Evolutionary conservation across 2,888 invertebrate species (phyloP), one percentile per base, ranked within the genome.

Genomic region (Alsophila aescularia): DNA sequence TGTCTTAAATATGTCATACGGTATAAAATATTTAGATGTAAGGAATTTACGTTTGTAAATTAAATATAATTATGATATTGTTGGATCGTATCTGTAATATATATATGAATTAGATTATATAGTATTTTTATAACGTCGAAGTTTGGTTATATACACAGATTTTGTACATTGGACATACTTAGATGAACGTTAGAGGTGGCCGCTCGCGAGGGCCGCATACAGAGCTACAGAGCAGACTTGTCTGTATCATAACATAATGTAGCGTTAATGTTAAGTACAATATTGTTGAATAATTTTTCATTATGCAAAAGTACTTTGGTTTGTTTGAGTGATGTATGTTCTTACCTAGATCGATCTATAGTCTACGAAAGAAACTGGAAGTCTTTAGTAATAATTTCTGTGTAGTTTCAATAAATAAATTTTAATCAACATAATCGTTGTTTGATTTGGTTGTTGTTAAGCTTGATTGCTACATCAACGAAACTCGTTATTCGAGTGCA

Each of bases 191-290:
- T 52, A 41, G 50, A 43, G 70, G 70, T 79, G 77, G 31, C 24
- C 36, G 37, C 34, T 40, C 14, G 24, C 5, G 2, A 58, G 64
- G 62, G 69, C 65, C 63, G 65, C 67, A 61, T 63, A 64, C 58
- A 57, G 58, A 63, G 63, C 58, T 62, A 69, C 64, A 67, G 60
- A 54, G 5, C 5, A 2, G 8, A 7, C 5, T 62, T 69, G 68
- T n/a, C 41, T 29, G 27, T 70, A 72, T 69, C 47, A 77, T 86
- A 84, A 81, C 81, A 79, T 84, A 79, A 72, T 72, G 77, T 83
- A 86, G 84, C 70, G 64, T 78, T 87, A 88, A 79, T 81, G 70
- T 85, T 90, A 90, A 90, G 90, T 89, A 90, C 90, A 90, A 90
- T 89, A 83, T 85, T 87, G 87, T 88, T 87, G 77, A 83, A 67